These are phyloP conservation scores for Eristalinus aeneus DNA, from an alignment of 2,888 invertebrate species.

Conservation along the genomic window DNA sequence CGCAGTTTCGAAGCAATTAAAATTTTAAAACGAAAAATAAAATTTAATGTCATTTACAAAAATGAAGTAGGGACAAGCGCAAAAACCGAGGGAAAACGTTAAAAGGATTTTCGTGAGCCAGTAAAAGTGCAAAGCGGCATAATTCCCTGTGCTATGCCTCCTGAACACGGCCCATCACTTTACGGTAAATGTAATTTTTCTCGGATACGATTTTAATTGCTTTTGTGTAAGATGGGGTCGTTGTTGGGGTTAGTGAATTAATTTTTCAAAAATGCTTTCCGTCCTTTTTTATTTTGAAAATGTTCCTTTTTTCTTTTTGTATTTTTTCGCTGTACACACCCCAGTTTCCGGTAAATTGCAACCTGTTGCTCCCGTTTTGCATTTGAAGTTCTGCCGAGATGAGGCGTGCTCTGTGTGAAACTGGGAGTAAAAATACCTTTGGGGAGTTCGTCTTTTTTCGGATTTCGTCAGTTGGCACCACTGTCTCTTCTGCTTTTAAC, in stretches of 20 bases:
- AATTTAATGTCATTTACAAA: conserved; percentile 44
- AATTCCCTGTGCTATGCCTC: conserved; percentile 11
- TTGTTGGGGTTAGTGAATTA: not conserved
- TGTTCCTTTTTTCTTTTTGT: not conserved
- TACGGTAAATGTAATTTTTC: conserved; percentile 14
- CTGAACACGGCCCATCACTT: not conserved
- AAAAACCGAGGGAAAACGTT: conserved; percentile 14
- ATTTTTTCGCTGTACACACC: no score
- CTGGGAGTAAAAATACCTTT: no score
- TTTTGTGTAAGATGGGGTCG: conserved; percentile 4
- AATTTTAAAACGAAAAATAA: conserved; percentile 37
- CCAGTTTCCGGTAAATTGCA: no score
- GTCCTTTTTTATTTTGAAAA: not conserved
- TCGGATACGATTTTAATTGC: conserved; percentile 25
- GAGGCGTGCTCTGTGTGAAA: no score
- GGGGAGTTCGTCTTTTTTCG: no score
- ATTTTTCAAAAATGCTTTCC: not conserved
- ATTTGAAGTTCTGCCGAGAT: no score
- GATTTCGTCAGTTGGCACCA: no score
- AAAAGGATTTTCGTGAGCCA: conserved; percentile 38
- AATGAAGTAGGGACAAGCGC: not conserved
- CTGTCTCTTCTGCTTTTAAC: no score
- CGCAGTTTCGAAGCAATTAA: conserved; percentile 57
- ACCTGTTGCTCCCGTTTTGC: no score
- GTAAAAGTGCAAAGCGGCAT: conserved; percentile 53